Evolutionary conservation across 2,113 vertebrate genomes (phyloP).

Genomic region (Cyanistes caeruleus): DNA sequence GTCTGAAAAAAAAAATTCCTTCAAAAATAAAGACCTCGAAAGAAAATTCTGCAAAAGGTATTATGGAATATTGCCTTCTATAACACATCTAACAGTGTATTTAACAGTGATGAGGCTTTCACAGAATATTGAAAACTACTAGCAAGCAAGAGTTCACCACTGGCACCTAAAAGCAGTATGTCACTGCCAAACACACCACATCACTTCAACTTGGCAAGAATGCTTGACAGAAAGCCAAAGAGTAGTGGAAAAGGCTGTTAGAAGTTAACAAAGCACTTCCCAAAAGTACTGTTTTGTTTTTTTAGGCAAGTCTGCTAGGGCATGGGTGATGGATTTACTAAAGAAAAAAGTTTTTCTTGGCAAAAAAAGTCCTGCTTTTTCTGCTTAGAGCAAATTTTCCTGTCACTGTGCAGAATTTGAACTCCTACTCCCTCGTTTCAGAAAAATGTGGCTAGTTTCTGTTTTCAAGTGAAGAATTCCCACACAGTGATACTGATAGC

Average conservation of each 20-base stretch:
- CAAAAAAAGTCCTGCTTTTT: slow-evolving; percentile 11
- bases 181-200: slow-evolving; percentile 64
- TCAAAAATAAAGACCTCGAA: neutral
- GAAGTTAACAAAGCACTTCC: slow-evolving; percentile 72
- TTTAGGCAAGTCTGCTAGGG: slow-evolving; percentile 59
- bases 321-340: slow-evolving; percentile 59
- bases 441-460: slow-evolving; percentile 42
- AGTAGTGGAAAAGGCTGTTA: slow-evolving; percentile 69
- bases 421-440: slow-evolving; percentile 38
- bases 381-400: slow-evolving; percentile 49
- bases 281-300: slow-evolving; percentile 66
- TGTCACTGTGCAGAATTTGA: slow-evolving; percentile 51
- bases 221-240: slow-evolving; percentile 41
- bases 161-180: slow-evolving; percentile 51
- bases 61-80: neutral
- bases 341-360: slow-evolving; percentile 61
- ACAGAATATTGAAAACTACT: slow-evolving; percentile 15
- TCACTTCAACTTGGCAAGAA: slow-evolving; percentile 61
- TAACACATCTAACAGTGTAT: neutral
- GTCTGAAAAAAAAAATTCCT: neutral
- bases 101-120: neutral
- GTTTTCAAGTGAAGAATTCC: slow-evolving; percentile 48
- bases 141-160: slow-evolving; percentile 46
- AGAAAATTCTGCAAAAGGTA: slow-evolving; percentile 8
- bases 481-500: neutral